A percentile compares a stretch with the other conserved stretches of the same genome.
Evolutionary conservation across 2,888 invertebrate genomes (phyloP).

Genomic region (Choreutis nemorana): DNA sequence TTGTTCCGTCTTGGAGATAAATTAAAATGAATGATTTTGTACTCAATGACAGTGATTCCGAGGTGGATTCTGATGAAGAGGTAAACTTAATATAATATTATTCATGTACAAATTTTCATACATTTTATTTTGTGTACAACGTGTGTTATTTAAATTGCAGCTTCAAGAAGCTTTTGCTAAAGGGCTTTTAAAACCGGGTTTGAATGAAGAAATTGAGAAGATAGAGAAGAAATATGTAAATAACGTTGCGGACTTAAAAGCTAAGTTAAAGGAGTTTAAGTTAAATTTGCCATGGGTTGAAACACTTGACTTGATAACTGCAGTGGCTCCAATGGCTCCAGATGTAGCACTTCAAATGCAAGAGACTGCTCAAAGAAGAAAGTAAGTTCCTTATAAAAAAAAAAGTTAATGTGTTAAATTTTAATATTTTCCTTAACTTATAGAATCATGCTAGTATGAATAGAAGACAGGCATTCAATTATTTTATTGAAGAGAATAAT

Average conservation of each 20-base stretch:
- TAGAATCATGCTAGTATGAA: too few species aligned
- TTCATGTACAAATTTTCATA: constrained; percentile 1
- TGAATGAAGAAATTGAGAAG: constrained; percentile 74
- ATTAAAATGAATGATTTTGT: constrained; percentile 52
- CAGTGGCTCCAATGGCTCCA: constrained; percentile 83
- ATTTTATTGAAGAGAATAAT: too few species aligned
- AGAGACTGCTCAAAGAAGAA: constrained; percentile 76
- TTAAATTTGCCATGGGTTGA: constrained; percentile 86
- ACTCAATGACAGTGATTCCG: constrained; percentile 55
- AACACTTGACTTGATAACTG: constrained; percentile 79
- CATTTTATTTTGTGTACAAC: too few species aligned
- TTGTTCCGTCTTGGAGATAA: too few species aligned
- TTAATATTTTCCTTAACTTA: too few species aligned
- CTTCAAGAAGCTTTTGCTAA: constrained; percentile 89
- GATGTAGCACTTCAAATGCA: constrained; percentile 81
- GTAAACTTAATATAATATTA: constrained; percentile 24
- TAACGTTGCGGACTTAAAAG: constrained; percentile 75
- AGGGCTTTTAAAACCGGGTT: constrained; percentile 85
- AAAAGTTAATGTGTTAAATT: background rate
- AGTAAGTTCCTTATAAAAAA: constrained; percentile 24
- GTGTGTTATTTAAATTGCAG: too few species aligned
- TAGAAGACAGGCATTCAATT: too few species aligned
- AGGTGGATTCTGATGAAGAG: constrained; percentile 67
- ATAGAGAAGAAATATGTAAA: constrained; percentile 70
- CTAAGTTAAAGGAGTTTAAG: constrained; percentile 76